Conservation (phyloP, 2,888 invertebrate species). For the Osmoderma eremita region DNA sequence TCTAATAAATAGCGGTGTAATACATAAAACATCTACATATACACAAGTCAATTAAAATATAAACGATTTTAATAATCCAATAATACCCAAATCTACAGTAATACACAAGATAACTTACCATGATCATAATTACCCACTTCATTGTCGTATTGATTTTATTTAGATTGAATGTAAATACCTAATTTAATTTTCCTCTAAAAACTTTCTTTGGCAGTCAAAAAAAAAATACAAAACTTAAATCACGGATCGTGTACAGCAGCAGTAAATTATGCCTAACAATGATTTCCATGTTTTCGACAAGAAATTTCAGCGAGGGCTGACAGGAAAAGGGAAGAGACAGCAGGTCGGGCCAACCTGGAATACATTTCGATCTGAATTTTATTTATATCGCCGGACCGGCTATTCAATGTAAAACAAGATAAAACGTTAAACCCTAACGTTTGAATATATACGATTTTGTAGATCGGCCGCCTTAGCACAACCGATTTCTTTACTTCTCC, state of each 20-base stretch:
- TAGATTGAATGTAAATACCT: background rate
- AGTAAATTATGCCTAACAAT: constrained; percentile 18
- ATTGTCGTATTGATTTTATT: background rate
- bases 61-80: no score
- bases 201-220: no score
- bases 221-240: constrained; percentile 6
- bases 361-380: constrained; percentile 48
- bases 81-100: no score
- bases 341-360: constrained; percentile 35
- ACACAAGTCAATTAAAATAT: no score
- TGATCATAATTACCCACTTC: no score
- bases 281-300: constrained; percentile 34
- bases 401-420: constrained; percentile 62
- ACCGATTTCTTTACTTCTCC: constrained; percentile 18
- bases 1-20: no score
- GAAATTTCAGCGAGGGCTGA: constrained; percentile 27
- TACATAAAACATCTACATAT: no score
- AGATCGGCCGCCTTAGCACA: constrained; percentile 51
- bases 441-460: constrained; percentile 51
- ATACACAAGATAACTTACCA: no score
- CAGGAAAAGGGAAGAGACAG: constrained; percentile 27
- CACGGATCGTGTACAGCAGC: constrained; percentile 2
- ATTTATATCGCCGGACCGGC: constrained; percentile 57
- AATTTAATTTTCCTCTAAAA: background rate
- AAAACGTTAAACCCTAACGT: constrained; percentile 58